Base-by-base conservation (phyloP, 2,888 invertebrate genomes). In the Dichetophora obliterata region DNA sequence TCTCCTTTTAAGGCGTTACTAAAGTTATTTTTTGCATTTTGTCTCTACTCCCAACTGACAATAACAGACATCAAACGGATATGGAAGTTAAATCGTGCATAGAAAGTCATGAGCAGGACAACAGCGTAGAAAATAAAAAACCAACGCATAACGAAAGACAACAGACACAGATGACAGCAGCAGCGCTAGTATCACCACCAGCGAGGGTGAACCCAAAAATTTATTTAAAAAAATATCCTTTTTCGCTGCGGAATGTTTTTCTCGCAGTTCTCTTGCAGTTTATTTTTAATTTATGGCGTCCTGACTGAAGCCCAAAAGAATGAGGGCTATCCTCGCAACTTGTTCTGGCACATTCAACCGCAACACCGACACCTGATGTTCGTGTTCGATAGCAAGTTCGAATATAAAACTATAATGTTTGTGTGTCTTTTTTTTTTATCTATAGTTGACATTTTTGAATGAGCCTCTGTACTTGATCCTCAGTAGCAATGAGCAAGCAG, bases 311-410 rank as follows among this genome's bases (percentile, higher is more conserved):
- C 34, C 43, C 43, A 43, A 43, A 43, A 43, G 11, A 43, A 14
- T 11, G 11, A 14, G 11, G 43, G 43, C 11, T 43, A 11, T 43
- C 11, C 43, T 11, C 43, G 43, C 43, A 11, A 43, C 43, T 43
- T 43, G 43, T 43, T 11, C 43, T 43, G 43, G 43, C 14, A 43
- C 11, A 43, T 43, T 43, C 43, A 11, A 43, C 43, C 43, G 43
- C 43, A 43, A 43, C 54, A 57, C 22, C 75, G 81, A 81, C 86
- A 86, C 86, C 85, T 86, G 85, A 85, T 85, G 85, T 84, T 84
- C 82, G 84, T 83, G 85, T 82, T 81, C 85, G 85, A 85, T 85
- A 85, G 84, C 85, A 84, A 86, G 86, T 85, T 86, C 84, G 85
- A 82, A 82, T 66, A 61, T 63, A 43, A 52, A 22, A n/a, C 63